A percentile compares a stretch with the other conserved stretches of the same genome.
phyloP scores from a whole-genome alignment of 1,140 invertebrate genomes.

The Bombus breviceps region DNA sequence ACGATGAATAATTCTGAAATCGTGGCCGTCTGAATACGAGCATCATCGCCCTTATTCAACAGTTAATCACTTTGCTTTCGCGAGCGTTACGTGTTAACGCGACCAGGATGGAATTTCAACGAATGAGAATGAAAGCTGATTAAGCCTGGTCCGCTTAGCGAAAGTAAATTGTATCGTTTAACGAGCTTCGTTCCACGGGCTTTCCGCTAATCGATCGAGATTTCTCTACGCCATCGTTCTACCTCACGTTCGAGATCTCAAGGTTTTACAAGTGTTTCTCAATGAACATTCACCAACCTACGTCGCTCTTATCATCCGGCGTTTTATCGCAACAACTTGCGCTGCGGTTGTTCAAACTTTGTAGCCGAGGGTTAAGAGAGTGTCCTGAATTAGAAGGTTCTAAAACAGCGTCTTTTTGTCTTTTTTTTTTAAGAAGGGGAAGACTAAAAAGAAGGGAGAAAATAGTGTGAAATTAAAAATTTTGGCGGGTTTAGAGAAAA shows the following conservation, averaged over 20 bases:
- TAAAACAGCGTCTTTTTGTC: too few relatives aligned
- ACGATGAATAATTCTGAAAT: slow-evolving; percentile 29
- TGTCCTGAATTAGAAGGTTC: too few relatives aligned
- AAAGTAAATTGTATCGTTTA: slow-evolving; percentile 39
- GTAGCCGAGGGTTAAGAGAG: too few relatives aligned
- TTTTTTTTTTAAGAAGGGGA: too few relatives aligned
- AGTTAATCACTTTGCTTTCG: slow-evolving; percentile 34
- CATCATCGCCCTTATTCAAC: slow-evolving; percentile 33
- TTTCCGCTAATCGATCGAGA: slow-evolving; percentile 9
- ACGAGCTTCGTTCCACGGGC: slow-evolving; percentile 13
- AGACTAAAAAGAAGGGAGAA: too few relatives aligned
- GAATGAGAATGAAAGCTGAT: slow-evolving; percentile 29
- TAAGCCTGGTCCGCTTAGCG: slow-evolving; percentile 17
- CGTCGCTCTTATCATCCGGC: too few relatives aligned
- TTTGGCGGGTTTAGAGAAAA: too few relatives aligned
- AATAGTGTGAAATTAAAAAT: too few relatives aligned
- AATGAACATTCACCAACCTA: too few relatives aligned
- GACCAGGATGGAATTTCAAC: neutral
- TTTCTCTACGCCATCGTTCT: neutral
- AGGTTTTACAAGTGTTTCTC: neutral
- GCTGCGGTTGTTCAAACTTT: too few relatives aligned
- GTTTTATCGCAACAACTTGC: too few relatives aligned
- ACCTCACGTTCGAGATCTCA: neutral
- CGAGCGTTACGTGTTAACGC: slow-evolving; percentile 22
- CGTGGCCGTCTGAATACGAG: neutral